Conservation (phyloP, 2,888 invertebrate genomes). For the Neelides folsomi region DNA sequence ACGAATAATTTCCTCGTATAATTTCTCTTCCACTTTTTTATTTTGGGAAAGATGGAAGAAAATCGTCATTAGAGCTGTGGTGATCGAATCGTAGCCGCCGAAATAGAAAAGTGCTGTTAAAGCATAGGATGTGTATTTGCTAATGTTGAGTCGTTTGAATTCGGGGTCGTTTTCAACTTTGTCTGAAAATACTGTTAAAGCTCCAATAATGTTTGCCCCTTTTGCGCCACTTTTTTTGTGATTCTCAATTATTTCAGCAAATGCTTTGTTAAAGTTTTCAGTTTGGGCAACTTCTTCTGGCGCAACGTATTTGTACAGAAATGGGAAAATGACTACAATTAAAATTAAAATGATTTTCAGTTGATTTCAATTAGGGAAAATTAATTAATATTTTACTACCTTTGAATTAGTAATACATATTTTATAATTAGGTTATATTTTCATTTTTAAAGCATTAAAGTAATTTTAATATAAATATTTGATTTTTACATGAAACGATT, state of each 20-base stretch:
- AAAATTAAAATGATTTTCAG: no score
- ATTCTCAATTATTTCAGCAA: conserved; percentile 14
- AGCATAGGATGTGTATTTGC: conserved; percentile 19
- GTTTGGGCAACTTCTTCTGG: conserved; percentile 11
- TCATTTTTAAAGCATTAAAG: no score
- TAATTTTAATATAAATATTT: no score
- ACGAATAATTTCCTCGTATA: no score
- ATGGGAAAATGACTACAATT: conserved; percentile 18
- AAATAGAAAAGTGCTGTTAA: conserved; percentile 27
- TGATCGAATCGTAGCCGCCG: conserved; percentile 27
- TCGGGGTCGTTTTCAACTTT: conserved; percentile 10
- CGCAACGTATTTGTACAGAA: conserved; percentile 15
- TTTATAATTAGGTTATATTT: no score
- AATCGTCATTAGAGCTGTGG: conserved; percentile 16
- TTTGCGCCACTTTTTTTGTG: conserved; percentile 11
- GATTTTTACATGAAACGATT: no score
- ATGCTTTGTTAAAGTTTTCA: conserved; percentile 17
- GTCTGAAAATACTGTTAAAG: conserved; percentile 14
- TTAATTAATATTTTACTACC: no score
- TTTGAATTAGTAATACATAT: no score
- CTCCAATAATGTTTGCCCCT: conserved; percentile 16
- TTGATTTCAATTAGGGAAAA: no score
- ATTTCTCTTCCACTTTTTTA: conserved; percentile 15
- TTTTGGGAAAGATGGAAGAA: conserved; percentile 16
- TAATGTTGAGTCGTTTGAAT: conserved; percentile 18